Evolutionary conservation across 2,888 invertebrate species (phyloP).

Genomic region (Andrena trimmerana): DNA sequence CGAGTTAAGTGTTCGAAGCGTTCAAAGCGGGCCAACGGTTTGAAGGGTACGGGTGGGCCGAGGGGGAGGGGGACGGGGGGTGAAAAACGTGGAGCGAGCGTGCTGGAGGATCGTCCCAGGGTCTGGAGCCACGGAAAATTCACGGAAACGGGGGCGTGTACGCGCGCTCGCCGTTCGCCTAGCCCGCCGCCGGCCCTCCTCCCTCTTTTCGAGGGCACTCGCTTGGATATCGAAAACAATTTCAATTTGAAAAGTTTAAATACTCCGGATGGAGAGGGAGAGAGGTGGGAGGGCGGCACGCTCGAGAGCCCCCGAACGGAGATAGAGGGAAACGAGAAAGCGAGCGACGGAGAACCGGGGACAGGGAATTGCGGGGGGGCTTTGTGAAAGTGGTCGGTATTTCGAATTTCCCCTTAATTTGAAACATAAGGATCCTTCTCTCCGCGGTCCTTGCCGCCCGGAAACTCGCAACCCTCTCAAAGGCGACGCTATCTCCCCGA

Average conservation of each 20-base stretch:
- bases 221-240: slow-evolving; percentile 82
- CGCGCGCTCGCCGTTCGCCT: slow-evolving; percentile 11
- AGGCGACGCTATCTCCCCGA: slow-evolving; percentile 66
- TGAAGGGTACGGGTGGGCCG: not conserved
- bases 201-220: slow-evolving; percentile 72
- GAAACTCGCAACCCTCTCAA: slow-evolving; percentile 74
- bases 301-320: slow-evolving; percentile 36
- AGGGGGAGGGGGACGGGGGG: not conserved
- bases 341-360: slow-evolving; percentile 20
- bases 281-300: slow-evolving; percentile 28
- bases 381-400: slow-evolving; percentile 77
- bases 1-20: slow-evolving; percentile 52
- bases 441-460: slow-evolving; percentile 64
- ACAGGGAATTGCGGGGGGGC: slow-evolving; percentile 64
- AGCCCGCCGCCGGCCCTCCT: not conserved
- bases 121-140: slow-evolving; percentile 50
- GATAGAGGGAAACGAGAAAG: slow-evolving; percentile 48
- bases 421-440: slow-evolving; percentile 78
- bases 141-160: slow-evolving; percentile 13
- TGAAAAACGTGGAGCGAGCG: slow-evolving; percentile 23
- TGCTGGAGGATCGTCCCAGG: slow-evolving; percentile 26
- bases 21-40: slow-evolving; percentile 13
- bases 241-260: slow-evolving; percentile 84
- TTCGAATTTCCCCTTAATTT: slow-evolving; percentile 82
- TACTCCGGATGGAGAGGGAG: slow-evolving; percentile 58